Base-by-base conservation (phyloP, 2,113 vertebrate species). In the Caranx ignobilis region DNA sequence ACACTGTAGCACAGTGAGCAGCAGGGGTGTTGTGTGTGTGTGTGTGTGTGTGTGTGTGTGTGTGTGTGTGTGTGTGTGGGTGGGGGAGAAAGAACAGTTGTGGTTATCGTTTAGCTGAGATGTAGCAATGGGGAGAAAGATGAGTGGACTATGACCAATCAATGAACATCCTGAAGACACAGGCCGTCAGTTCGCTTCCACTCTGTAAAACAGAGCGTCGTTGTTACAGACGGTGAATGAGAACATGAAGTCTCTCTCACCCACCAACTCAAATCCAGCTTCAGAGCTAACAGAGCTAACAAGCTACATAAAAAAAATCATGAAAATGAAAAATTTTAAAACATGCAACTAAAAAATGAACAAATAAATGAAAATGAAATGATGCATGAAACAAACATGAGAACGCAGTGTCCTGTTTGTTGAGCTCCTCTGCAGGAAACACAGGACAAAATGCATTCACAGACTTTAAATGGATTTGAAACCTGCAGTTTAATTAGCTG, bases 21-120 rank as follows among this genome's bases (percentile, higher is more conserved):
- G 9, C 7, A 5, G 37, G 37, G 7, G 52, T 26, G 26, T 26
- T 26, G 26, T 26, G 26, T 26, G 26, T 26, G 26, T 26, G 26
- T 26, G 26, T 26, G 26, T 26, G 26, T 26, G 26, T 26, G 26
- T 26, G 26, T 26, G 26, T 26, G 26, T 26, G 26, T 26, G 26
- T 26, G 26, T 26, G 26, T 26, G 26, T 26, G 26, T 26, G 26
- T 26, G 26, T 26, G 26, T 1, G 26, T 26, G 26, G 26, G 26
- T 26, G 52, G 52, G n/a, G 11, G 50, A 4, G 2, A n/a, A 63
- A 72, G 52, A 65, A 62, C 67, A 54, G 74, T 37, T 57, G 72
- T 59, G 71, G 55, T 83, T 35, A 84, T 72, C 75, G 70, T 13
- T 55, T 68, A 21, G 32, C 7, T 9, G 52, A 19, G 66, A 21